phyloP scores from a whole-genome alignment of 2,888 invertebrate genomes.

The Thecocarcelia acutangulata region DNA sequence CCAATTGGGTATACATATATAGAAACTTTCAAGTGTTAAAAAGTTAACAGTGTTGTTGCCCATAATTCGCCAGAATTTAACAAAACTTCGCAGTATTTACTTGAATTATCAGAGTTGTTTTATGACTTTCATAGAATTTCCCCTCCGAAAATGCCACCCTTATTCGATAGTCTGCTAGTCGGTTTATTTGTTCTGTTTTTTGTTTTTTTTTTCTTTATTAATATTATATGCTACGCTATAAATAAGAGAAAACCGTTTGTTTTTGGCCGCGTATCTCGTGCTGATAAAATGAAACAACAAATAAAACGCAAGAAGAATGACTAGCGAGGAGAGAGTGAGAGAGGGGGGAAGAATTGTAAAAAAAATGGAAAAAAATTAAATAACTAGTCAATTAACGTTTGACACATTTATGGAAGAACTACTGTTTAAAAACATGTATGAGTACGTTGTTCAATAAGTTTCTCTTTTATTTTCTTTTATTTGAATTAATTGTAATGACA shows the following conservation, averaged over 20 bases:
- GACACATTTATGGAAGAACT: slow-evolving; percentile 71
- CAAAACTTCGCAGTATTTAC: slow-evolving; percentile 23
- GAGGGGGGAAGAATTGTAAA: neutral
- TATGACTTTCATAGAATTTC: slow-evolving; percentile 6
- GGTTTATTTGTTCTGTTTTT: slow-evolving; percentile 24
- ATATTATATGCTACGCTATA: slow-evolving; percentile 14
- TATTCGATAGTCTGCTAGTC: neutral
- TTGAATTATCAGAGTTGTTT: slow-evolving; percentile 46
- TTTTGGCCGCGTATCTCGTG: slow-evolving; percentile 49
- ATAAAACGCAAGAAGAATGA: neutral
- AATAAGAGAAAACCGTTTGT: slow-evolving; percentile 55
- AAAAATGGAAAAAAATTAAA: slow-evolving; percentile 20
- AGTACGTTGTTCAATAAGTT: neutral
- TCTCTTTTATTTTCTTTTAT: slow-evolving; percentile 10
- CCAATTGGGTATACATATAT: too few relatives aligned
- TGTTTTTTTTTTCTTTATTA: slow-evolving; percentile 6
- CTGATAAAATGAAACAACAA: slow-evolving; percentile 3
- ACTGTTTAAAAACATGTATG: slow-evolving; percentile 66
- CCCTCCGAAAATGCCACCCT: neutral
- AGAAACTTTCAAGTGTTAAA: neutral
- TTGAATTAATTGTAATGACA: slow-evolving; percentile 40
- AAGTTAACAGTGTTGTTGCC: slow-evolving; percentile 22
- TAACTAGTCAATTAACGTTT: slow-evolving; percentile 61
- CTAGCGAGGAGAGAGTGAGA: neutral
- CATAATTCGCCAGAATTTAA: slow-evolving; percentile 30